phyloP scores from a whole-genome alignment of 2,888 invertebrate genomes.

The Andrena fulva region DNA sequence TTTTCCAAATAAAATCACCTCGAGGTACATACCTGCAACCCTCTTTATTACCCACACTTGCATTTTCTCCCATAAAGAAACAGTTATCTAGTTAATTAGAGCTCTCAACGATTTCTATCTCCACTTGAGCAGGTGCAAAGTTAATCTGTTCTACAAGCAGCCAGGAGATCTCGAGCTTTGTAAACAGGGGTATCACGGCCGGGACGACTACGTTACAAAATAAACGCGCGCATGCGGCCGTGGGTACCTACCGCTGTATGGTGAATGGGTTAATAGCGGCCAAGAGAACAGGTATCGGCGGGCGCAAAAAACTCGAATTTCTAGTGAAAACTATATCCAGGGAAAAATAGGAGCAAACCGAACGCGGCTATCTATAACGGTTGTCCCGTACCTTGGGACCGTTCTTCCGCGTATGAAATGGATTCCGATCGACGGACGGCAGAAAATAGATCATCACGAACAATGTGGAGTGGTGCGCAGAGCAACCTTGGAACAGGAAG shows the following conservation, averaged over 20 bases:
- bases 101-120: slow-evolving; percentile 2
- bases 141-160: not conserved
- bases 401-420: slow-evolving; percentile 73
- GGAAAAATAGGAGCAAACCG: slow-evolving; percentile 40
- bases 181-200: slow-evolving; percentile 11
- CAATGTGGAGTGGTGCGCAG: slow-evolving; percentile 48
- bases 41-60: not conserved
- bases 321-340: slow-evolving; percentile 53
- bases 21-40: not conserved
- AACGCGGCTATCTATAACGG: slow-evolving; percentile 61
- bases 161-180: not conserved
- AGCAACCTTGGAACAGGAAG: slow-evolving; percentile 75
- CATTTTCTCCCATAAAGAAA: not conserved
- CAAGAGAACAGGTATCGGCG: slow-evolving; percentile 24
- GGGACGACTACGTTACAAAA: slow-evolving; percentile 22
- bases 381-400: slow-evolving; percentile 52
- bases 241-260: not conserved
- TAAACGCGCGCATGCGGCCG: slow-evolving; percentile 5
- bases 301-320: slow-evolving; percentile 37
- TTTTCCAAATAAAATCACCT: too few relatives aligned
- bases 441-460: slow-evolving; percentile 70
- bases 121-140: not conserved
- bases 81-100: not conserved
- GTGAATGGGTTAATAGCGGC: slow-evolving; percentile 45
- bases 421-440: slow-evolving; percentile 66